phyloP scores from a whole-genome alignment of 2,888 invertebrate genomes.

The Pecten maximus region DNA sequence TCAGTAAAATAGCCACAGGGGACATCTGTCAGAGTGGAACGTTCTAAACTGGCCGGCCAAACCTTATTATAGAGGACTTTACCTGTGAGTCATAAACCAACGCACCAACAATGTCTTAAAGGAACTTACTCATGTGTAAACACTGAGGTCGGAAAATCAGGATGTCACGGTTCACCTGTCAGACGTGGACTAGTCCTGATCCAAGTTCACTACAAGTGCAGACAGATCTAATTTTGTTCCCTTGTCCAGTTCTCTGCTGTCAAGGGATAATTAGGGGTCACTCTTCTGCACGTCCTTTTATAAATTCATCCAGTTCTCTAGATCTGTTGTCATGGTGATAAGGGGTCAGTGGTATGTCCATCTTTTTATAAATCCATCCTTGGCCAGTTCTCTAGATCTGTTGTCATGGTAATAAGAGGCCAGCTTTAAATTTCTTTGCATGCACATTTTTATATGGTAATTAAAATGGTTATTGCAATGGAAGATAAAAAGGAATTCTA shows the following conservation, averaged over 20 bases:
- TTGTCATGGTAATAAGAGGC: background rate
- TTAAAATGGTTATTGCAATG: no score
- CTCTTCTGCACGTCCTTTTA: no score
- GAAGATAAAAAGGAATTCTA: no score
- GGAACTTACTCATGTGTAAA: background rate
- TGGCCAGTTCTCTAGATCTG: background rate
- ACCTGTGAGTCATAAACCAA: background rate
- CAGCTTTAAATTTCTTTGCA: background rate
- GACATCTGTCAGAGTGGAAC: background rate
- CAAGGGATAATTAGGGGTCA: no score
- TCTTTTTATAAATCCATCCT: background rate
- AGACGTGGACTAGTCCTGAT: background rate
- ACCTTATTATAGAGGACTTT: background rate
- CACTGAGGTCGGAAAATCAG: background rate
- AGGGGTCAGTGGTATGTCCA: background rate
- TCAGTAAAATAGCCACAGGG: background rate
- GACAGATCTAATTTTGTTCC: background rate
- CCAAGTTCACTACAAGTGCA: conserved; percentile 15
- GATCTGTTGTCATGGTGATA: background rate
- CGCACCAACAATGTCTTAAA: background rate
- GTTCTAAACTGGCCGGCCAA: background rate
- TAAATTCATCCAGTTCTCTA: no score
- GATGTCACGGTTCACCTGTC: background rate
- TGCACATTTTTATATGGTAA: no score
- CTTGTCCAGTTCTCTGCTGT: background rate